Evolutionary conservation across 2,797 vertebrate species (phyloP), one percentile per base, ranked within the genome.

Genomic region (Delichon dasypus): DNA sequence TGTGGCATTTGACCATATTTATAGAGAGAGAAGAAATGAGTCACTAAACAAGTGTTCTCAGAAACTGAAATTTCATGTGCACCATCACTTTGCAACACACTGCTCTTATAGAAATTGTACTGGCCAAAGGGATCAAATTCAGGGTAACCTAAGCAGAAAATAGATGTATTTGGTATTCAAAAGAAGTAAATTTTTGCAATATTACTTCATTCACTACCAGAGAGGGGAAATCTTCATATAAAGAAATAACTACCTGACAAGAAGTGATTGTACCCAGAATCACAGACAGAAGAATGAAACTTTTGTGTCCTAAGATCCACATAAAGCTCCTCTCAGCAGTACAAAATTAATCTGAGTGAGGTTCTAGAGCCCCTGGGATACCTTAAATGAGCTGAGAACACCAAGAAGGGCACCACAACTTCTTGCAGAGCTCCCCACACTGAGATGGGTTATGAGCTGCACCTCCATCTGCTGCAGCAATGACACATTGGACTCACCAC

Each of bases 401-500:
- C 13, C 34, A 17, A 80, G 22, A n/a, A 70, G 26, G 4, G 30
- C 25, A 30, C 11, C 54, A 17, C 16, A 54, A 2, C 7, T 9
- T 10, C 10, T 47, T 7, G n/a, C 15, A 36, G 13, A 17, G 29
- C 19, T 57, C 7, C 32, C 18, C 38, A 29, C 7, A 9, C 4
- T 3, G 0, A 55, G 40, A 48, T 8, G 23, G 50, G 23, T 27
- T 13, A 18, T 3, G 48, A 22, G 7, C 10, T 38, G 29, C 26
- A 12, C 34, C 73, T 66, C 17, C 57, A 15, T 7, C 71, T 66
- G n/a, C 23, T 72, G 72, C 80, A 57, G 5, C 3, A 70, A 38
- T 1, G 11, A 50, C 54, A 36, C 2, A 0, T 3, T 21, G 84
- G 47, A 22, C 9, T 29, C 36, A 48, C 29, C 34, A 4, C 9